Evolutionary conservation across 2,888 invertebrate species (phyloP), one percentile per base, ranked within the genome.

Genomic region (Drosophila nr. fundita): DNA sequence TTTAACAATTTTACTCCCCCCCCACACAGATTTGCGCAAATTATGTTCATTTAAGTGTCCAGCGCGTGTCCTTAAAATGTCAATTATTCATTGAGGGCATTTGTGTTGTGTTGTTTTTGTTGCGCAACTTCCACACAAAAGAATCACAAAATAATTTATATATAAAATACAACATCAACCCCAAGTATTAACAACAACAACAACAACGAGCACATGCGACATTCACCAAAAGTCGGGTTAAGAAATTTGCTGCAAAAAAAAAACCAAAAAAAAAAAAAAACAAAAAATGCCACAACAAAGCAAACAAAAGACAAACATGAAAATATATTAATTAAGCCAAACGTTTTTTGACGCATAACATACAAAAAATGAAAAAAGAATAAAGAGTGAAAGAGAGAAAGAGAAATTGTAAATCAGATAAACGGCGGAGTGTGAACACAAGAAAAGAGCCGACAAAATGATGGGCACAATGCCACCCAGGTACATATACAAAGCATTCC

Each of bases 381-480:
- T 64, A 18, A 71, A 70, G 52, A 70, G 57, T 60, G 60, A 69
- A 55, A 64, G 27, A 68, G 30, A 70, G 40, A 65, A 30, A 70
- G 40, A 59, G 57, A 77, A 67, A 71, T 76, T 79, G 40, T 76
- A 64, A 67, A 71, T 52, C 77, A 68, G 70, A 72, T 81, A 77
- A 80, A 58, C 73, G 64, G 48, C 76, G 77, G 68, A 81, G 74
- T 71, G 75, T 73, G 65, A 75, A 74, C 57, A 70, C 40, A 62
- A 27, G 82, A 79, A 82, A 80, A 84, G 83, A 77, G 78, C 77
- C 91, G 85, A 89, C 92, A 93, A 92, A 92, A 93, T 93, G 93
- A 93, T 93, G 93, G 93, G 92, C 92, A 92, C 93, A 91, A 93
- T 93, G 93, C 93, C 93, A 90, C 93, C 93, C 93, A 93, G 93